These are phyloP conservation scores for Bungarus multicinctus DNA, from an alignment of 2,113 vertebrate genomes.

Conservation along the genomic window DNA sequence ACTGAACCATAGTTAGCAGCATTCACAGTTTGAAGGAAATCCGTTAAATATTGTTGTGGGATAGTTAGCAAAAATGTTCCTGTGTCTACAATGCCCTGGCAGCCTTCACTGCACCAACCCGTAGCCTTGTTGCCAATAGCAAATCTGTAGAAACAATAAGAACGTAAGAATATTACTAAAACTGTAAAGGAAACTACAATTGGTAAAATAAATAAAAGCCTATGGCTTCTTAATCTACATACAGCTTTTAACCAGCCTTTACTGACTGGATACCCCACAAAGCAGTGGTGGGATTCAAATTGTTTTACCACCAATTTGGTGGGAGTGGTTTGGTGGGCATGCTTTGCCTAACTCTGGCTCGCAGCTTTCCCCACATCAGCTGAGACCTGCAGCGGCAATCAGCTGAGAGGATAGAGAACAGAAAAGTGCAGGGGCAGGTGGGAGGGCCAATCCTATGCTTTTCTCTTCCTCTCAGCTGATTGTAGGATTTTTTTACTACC, in stretches of 20 bases:
- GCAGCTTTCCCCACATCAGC: no score
- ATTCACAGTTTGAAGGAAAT: not conserved
- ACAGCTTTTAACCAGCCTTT: not conserved
- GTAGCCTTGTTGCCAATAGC: constrained; percentile 39
- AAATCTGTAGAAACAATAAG: constrained; percentile 50
- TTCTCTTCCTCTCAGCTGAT: no score
- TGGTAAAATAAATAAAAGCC: not conserved
- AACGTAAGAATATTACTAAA: not conserved
- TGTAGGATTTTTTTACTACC: no score
- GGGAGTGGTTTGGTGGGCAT: no score
- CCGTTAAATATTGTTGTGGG: constrained; percentile 45
- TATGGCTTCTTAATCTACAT: not conserved
- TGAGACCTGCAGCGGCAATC: no score
- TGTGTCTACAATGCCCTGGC: constrained; percentile 68
- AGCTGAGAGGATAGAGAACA: no score
- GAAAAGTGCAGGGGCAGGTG: no score
- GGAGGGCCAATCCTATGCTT: no score
- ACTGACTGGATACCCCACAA: not conserved
- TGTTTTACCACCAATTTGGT: no score
- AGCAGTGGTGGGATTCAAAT: no score
- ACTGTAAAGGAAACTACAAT: not conserved
- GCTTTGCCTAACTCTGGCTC: no score
- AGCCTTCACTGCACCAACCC: constrained; percentile 54
- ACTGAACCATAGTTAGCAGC: not conserved
- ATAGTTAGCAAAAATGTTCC: constrained; percentile 60